These are phyloP conservation scores for Petromus typicus DNA, from an alignment of 2,113 vertebrate species.

Conservation along the genomic window DNA sequence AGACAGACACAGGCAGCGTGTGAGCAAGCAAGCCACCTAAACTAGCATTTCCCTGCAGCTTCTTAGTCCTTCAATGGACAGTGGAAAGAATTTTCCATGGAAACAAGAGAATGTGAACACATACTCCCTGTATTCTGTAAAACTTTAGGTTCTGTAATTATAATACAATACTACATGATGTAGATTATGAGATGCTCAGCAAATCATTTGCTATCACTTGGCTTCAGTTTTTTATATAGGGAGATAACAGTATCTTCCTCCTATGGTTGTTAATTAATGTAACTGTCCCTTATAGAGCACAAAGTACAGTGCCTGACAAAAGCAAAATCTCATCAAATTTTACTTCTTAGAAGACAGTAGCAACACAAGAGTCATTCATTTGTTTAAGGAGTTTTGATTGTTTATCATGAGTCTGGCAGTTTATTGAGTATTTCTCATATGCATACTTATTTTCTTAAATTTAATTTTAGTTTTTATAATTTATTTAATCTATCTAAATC, in stretches of 20 bases:
- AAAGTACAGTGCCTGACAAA: background rate
- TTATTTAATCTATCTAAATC: background rate
- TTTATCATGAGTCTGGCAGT: background rate
- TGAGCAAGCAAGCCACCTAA: background rate
- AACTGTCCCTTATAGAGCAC: slow-evolving; percentile 29
- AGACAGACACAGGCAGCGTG: too few relatives aligned
- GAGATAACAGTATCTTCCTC: background rate
- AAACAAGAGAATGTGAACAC: slow-evolving; percentile 47
- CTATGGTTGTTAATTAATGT: background rate
- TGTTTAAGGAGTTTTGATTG: background rate
- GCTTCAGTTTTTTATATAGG: slow-evolving; percentile 47
- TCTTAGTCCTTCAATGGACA: background rate
- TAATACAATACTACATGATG: background rate
- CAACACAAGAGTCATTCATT: background rate
- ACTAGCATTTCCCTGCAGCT: background rate
- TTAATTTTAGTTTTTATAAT: background rate
- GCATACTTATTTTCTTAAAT: background rate
- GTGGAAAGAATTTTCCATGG: slow-evolving; percentile 50
- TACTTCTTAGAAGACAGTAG: slow-evolving; percentile 28
- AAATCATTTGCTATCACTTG: slow-evolving; percentile 7
- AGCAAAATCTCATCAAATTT: slow-evolving; percentile 24
- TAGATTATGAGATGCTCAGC: slow-evolving; percentile 5
- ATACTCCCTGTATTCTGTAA: background rate
- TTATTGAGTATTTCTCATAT: slow-evolving; percentile 1
- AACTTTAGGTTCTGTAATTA: slow-evolving; percentile 27